Evolutionary conservation across 2,797 vertebrate species (phyloP).

Genomic region (Tiaroga cobitis): DNA sequence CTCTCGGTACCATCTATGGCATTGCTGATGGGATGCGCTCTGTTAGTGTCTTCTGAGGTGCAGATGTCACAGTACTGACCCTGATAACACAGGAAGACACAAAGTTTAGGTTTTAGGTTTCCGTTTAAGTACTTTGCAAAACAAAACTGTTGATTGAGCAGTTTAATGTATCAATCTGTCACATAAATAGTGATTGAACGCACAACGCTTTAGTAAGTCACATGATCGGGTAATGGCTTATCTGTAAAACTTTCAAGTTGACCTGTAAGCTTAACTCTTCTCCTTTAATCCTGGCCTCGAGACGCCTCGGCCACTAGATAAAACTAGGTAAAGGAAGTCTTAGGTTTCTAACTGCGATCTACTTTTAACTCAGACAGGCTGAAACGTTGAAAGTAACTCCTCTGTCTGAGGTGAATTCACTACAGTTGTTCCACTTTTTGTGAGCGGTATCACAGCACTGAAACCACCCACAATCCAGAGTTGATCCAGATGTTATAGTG

Average conservation of each 20-base stretch:
- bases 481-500: neutral
- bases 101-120: neutral
- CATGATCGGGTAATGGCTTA: neutral
- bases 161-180: neutral
- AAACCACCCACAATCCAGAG: neutral
- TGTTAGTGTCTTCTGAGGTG: constrained; percentile 82
- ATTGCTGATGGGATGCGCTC: constrained; percentile 91
- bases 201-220: neutral
- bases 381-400: neutral
- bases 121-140: neutral
- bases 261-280: neutral
- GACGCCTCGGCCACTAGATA: neutral
- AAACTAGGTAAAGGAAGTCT: neutral
- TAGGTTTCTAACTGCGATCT: neutral
- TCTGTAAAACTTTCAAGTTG: constrained; percentile 1
- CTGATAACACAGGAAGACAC: constrained; percentile 68
- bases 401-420: neutral
- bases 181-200: neutral
- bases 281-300: neutral
- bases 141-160: neutral
- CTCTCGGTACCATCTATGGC: constrained; percentile 95
- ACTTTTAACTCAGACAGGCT: neutral
- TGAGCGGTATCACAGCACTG: neutral
- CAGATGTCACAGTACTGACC: constrained; percentile 98
- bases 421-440: neutral